Percentiles rank a stretch among this genome's conserved stretches.
These are phyloP conservation scores for Hydrotaea diabolus DNA, from an alignment of 2,888 invertebrate genomes.

Conservation along the genomic window DNA sequence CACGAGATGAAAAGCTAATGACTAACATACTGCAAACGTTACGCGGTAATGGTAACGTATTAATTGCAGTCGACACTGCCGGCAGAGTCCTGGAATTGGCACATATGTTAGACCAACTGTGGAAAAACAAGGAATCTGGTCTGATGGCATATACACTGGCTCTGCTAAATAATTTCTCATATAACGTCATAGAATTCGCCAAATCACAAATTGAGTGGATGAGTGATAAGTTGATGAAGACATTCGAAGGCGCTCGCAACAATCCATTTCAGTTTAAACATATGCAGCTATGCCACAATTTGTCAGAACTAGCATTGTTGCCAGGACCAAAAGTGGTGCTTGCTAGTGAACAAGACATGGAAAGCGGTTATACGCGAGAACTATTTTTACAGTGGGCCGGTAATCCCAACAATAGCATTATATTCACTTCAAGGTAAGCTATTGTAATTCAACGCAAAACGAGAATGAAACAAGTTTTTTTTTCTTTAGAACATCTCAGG, in stretches of 20 bases:
- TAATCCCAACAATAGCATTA: conserved; percentile 95
- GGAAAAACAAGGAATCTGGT: conserved; percentile 97
- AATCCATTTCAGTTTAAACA: conserved; percentile 98
- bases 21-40: conserved; percentile 97
- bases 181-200: conserved; percentile 99
- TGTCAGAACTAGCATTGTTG: conserved; percentile 91
- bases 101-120: conserved; percentile 96
- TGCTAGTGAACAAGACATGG: conserved; percentile 96
- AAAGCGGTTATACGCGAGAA: conserved; percentile 96
- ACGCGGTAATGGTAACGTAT: conserved; percentile 95
- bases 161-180: conserved; percentile 96
- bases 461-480: conserved; percentile 6
- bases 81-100: conserved; percentile 97
- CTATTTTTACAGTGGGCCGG: conserved; percentile 96
- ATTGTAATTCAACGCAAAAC: neutral
- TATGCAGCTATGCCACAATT: conserved; percentile 95
- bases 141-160: conserved; percentile 96
- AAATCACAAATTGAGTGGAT: conserved; percentile 99
- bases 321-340: conserved; percentile 97
- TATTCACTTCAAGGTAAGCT: conserved; percentile 90
- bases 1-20: conserved; percentile 97
- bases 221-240: conserved; percentile 98
- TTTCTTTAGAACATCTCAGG: conserved; percentile 86
- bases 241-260: conserved; percentile 93
- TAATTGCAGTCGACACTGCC: conserved; percentile 98